A percentile compares a stretch with the other conserved stretches of the same genome.
These are phyloP conservation scores for Austrofundulus limnaeus DNA, from an alignment of 2,113 vertebrate genomes.

Conservation along the genomic window DNA sequence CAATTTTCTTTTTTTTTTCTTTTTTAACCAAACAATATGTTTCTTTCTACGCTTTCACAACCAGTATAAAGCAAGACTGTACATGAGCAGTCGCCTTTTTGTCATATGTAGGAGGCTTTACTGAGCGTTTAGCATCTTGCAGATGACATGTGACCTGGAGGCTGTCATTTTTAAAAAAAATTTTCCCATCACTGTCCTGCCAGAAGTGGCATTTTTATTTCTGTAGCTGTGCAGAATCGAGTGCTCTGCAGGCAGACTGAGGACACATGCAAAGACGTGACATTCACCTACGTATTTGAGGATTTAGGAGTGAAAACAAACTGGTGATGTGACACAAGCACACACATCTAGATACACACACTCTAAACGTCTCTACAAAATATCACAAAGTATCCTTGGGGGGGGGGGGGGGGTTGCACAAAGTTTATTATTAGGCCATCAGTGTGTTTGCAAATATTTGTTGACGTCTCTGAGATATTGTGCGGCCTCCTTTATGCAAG, in stretches of 20 bases:
- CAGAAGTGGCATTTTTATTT: slow-evolving; percentile 63
- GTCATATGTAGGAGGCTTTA: slow-evolving; percentile 31
- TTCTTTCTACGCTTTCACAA: slow-evolving; percentile 41
- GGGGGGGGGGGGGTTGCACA: slow-evolving; percentile 18
- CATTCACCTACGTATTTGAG: slow-evolving; percentile 30
- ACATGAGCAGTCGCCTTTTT: slow-evolving; percentile 25
- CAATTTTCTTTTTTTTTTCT: slow-evolving; percentile 41
- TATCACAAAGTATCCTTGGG: slow-evolving; percentile 21
- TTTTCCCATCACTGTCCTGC: slow-evolving; percentile 36
- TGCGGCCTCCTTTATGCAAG: slow-evolving; percentile 41
- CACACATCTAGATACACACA: slow-evolving; percentile 14
- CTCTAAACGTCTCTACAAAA: background rate
- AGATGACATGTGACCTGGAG: slow-evolving; percentile 48
- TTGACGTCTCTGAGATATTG: slow-evolving; percentile 39
- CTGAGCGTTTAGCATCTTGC: slow-evolving; percentile 58
- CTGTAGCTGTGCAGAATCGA: slow-evolving; percentile 63
- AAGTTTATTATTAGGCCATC: slow-evolving; percentile 54
- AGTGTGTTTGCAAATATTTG: slow-evolving; percentile 66
- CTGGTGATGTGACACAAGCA: slow-evolving; percentile 44
- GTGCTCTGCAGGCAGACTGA: slow-evolving; percentile 34
- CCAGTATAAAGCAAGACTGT: slow-evolving; percentile 28
- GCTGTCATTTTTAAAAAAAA: slow-evolving; percentile 34
- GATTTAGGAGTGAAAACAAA: slow-evolving; percentile 58
- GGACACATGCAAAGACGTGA: slow-evolving; percentile 66
- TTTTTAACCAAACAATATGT: slow-evolving; percentile 46